Evolutionary conservation across 2,888 invertebrate genomes (phyloP), one percentile per base, ranked within the genome.

Genomic region (Priocnemis perturbator): DNA sequence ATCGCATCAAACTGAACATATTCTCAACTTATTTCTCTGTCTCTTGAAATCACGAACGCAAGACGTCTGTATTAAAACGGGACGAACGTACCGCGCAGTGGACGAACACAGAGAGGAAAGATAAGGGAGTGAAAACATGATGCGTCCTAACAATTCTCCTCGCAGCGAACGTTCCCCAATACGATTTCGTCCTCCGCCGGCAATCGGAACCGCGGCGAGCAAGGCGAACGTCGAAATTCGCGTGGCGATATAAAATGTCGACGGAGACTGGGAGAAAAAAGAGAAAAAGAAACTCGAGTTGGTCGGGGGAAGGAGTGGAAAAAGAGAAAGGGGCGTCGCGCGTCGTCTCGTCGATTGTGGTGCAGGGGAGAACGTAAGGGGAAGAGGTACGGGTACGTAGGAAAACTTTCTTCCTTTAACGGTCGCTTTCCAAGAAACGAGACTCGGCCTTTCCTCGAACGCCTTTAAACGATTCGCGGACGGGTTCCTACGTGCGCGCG

Each of bases 391-490:
- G 50, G 23, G 23, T 37, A 37, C 11, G 37, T 37, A 37, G 37
- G 37, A 37, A 37, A 50, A 50, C 50, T 50, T 50, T 50, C 50
- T 50, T 50, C 17, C 50, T 50, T 19, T 17, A 50, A 50, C 17
- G 50, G 50, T 50, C 19, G 50, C 50, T 19, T 50, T 50, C 19
- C 50, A 5, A 19, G 17, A 50, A 50, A 50, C 50, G n/a, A 19
- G 50, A 50, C 50, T 19, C 50, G 50, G 19, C 50, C n/a, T 50
- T 50, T 50, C 19, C 50, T 50, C 50, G 17, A 50, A 50, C 50
- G 50, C 50, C 50, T 50, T 50, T 50, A 50, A 50, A 17, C 50
- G 50, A 19, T 50, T 50, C 50, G 50, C 50, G 50, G 50, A 19
- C 50, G 14, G 50, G 50, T n/a, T 7, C 3, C 50, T 7, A 37